Percentiles rank a stretch among this genome's conserved stretches.
These are phyloP conservation scores for Thereva unica DNA, from an alignment of 2,888 invertebrate genomes.

Conservation along the genomic window DNA sequence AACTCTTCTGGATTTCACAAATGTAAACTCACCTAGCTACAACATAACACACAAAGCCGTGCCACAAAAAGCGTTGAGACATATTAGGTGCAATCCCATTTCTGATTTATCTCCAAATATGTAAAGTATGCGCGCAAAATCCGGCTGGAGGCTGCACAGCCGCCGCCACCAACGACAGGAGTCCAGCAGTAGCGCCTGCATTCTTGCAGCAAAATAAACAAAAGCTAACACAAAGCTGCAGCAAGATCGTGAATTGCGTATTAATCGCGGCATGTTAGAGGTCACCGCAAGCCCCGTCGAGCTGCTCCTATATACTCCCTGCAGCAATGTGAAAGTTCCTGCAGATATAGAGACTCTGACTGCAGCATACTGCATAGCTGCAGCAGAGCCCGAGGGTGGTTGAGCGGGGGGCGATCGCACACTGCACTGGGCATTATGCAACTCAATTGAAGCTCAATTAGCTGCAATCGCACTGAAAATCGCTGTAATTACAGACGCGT, in stretches of 20 bases:
- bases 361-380: conserved; percentile 23
- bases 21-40: no score
- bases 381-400: background rate
- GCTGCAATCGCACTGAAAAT: conserved; percentile 34
- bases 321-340: conserved; percentile 32
- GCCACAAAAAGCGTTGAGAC: no score
- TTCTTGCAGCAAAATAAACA: conserved; percentile 1
- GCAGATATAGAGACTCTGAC: background rate
- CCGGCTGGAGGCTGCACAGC: no score
- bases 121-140: no score
- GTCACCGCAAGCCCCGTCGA: conserved; percentile 17
- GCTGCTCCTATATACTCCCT: conserved; percentile 17
- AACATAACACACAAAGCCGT: no score
- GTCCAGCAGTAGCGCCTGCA: conserved; percentile 1
- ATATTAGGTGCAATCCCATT: no score
- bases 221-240: conserved; percentile 22
- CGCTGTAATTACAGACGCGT: conserved; percentile 33
- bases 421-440: conserved; percentile 11
- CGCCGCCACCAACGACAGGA: background rate
- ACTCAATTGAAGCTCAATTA: conserved; percentile 35
- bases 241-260: conserved; percentile 31
- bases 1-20: no score
- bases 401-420: no score
- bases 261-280: conserved; percentile 30
- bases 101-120: no score